phyloP scores from a whole-genome alignment of 30 jellyfish, hydroid and myxozoan species.

The Aurelia aurita complex sp. Pacific region DNA sequence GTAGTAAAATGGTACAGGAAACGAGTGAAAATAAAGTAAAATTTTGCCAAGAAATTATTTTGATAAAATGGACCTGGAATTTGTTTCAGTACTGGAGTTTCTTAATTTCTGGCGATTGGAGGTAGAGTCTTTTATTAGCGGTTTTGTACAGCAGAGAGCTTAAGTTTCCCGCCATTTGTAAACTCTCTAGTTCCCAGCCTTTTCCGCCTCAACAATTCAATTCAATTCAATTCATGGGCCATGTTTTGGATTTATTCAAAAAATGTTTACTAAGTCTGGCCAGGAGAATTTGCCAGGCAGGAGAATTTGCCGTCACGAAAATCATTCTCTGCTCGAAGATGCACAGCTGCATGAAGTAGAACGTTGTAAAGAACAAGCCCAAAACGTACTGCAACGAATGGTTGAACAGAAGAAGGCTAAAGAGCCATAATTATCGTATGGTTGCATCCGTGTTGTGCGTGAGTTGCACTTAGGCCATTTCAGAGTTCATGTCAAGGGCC shows the following conservation, averaged over 20 bases:
- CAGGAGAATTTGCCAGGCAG: constrained; percentile 12
- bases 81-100: too few relatives aligned
- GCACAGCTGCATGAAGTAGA: background rate
- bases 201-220: background rate
- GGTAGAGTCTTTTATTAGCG: too few relatives aligned
- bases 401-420: background rate
- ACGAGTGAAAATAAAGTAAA: too few relatives aligned
- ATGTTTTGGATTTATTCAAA: too few relatives aligned
- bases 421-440: background rate
- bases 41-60: too few relatives aligned
- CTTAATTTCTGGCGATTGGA: too few relatives aligned
- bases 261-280: too few relatives aligned
- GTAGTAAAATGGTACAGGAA: too few relatives aligned
- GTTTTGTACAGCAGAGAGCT: background rate
- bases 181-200: background rate
- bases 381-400: background rate
- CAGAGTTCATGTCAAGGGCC: constrained; percentile 13
- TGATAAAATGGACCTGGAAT: too few relatives aligned
- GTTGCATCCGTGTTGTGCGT: constrained; percentile 38
- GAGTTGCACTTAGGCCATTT: background rate
- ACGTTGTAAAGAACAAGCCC: background rate
- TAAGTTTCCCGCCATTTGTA: constrained; percentile 5
- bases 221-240: background rate
- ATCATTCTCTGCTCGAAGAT: background rate
- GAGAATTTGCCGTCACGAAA: constrained; percentile 3